Conservation (phyloP, 2,888 invertebrate genomes). For the Achlya flavicornis region DNA sequence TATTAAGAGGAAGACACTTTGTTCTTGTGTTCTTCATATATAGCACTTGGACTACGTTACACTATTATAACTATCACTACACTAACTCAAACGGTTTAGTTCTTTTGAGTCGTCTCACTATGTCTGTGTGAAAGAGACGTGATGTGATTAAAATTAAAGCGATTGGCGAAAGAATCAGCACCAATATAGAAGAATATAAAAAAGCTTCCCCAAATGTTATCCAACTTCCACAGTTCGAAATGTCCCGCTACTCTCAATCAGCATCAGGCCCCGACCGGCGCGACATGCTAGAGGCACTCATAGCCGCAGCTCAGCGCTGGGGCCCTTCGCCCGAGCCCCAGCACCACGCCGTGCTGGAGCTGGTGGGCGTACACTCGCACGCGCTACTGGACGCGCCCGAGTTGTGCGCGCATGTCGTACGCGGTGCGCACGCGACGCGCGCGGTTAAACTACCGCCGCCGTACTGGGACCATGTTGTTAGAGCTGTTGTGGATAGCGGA, state of each 20-base stretch:
- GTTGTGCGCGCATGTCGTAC: slow-evolving; percentile 37
- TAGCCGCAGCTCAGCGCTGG: slow-evolving; percentile 43
- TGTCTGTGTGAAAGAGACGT: no score
- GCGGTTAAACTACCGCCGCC: slow-evolving; percentile 41
- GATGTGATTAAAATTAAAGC: no score
- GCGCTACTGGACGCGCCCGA: slow-evolving; percentile 41
- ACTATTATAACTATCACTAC: no score
- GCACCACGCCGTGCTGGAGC: slow-evolving; percentile 56
- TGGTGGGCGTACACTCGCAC: slow-evolving; percentile 60
- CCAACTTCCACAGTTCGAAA: slow-evolving; percentile 50
- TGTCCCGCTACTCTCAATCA: slow-evolving; percentile 49
- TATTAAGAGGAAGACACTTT: no score
- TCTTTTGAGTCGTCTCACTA: no score
- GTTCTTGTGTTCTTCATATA: no score
- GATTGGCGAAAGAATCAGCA: no score
- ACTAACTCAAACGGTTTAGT: no score
- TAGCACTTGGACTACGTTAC: no score
- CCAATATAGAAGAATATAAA: no score
- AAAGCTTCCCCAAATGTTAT: neutral
- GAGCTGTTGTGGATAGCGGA: slow-evolving; percentile 39
- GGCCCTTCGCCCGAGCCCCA: slow-evolving; percentile 41
- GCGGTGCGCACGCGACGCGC: slow-evolving; percentile 37
- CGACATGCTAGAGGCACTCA: slow-evolving; percentile 48
- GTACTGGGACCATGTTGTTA: slow-evolving; percentile 45
- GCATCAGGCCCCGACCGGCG: slow-evolving; percentile 40